Percentiles rank a stretch among this genome's conserved stretches.
Conservation (phyloP, 2,888 invertebrate species). For the Cryptops parisi region DNA sequence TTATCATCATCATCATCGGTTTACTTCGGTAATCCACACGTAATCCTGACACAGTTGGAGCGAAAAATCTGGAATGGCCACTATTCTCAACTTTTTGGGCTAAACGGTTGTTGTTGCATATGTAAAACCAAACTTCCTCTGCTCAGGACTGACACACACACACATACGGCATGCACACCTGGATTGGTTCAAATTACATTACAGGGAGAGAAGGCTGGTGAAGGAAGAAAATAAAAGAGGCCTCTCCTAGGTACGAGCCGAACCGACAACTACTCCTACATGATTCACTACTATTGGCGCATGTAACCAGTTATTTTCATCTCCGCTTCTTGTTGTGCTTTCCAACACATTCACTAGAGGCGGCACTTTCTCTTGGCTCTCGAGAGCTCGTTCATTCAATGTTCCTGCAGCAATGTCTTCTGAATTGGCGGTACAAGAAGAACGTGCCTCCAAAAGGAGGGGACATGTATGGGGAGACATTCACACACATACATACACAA, state of each 20-base stretch:
- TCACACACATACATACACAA: too few species aligned
- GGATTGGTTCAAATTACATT: neutral
- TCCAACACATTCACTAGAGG: conserved; percentile 2
- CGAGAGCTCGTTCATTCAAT: neutral
- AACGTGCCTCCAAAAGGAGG: neutral
- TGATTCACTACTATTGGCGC: neutral
- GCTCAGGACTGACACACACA: neutral
- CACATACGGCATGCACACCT: neutral
- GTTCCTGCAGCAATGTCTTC: neutral
- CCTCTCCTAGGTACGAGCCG: too few species aligned
- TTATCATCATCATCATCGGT: too few species aligned
- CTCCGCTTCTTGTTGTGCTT: neutral
- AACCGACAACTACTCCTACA: too few species aligned
- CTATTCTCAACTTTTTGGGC: too few species aligned
- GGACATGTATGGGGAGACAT: neutral
- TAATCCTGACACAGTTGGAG: too few species aligned
- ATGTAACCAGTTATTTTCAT: neutral
- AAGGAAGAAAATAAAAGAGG: too few species aligned
- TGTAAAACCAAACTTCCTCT: too few species aligned
- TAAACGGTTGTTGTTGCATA: too few species aligned
- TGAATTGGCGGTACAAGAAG: too few species aligned
- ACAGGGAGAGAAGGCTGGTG: neutral
- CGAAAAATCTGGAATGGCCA: too few species aligned
- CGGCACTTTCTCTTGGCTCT: conserved; percentile 8
- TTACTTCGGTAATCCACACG: too few species aligned